Evolutionary conservation across 2,888 invertebrate genomes (phyloP), one percentile per base, ranked within the genome.

Genomic region (Archips xylosteana): DNA sequence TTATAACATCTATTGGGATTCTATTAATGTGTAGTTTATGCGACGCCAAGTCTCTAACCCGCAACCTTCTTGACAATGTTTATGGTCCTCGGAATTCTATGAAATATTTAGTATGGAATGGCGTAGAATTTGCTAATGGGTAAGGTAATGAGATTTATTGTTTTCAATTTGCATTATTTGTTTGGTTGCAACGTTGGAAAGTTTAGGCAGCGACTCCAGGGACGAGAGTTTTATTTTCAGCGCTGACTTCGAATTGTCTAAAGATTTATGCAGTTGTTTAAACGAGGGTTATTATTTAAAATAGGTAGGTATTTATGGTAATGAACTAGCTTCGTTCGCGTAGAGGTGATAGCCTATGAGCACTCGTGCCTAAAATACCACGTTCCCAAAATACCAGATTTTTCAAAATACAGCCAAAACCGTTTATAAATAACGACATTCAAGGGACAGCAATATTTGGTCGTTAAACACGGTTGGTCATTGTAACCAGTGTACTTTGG

Each of bases 31-130:
- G 70, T 79, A 77, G 77, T 83, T 83, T 82, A 85, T 81, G 81
- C 67, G 81, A 79, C 78, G 76, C 71, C 75, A 75, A 79, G 51
- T 51, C 8, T 23, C 79, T 0, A 36, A 5, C 36, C 75, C 75
- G 75, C 80, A 79, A 81, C 82, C 81, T 79, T 64, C 75, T 76
- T 83, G 84, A 83, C 82, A 83, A 70, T 79, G 80, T 85, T 86
- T 85, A 85, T 79, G 83, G 83, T 79, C 78, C n/a, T 82, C 79
- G 79, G 78, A 77, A 64, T 67, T 71, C 61, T 74, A 80, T 82
- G 82, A 82, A 76, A 77, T 81, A 83, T 76, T 64, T 64, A 73
- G 75, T 70, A 66, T 66, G 72, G 51, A 60, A 69, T 60, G 63
- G 74, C 74, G 69, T 65, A 74, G 74, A 69, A 70, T 76, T 76